Percentiles rank a stretch among this genome's conserved stretches.
Conservation (phyloP, 2,888 invertebrate genomes). For the Rhynchonema sp. region DNA sequence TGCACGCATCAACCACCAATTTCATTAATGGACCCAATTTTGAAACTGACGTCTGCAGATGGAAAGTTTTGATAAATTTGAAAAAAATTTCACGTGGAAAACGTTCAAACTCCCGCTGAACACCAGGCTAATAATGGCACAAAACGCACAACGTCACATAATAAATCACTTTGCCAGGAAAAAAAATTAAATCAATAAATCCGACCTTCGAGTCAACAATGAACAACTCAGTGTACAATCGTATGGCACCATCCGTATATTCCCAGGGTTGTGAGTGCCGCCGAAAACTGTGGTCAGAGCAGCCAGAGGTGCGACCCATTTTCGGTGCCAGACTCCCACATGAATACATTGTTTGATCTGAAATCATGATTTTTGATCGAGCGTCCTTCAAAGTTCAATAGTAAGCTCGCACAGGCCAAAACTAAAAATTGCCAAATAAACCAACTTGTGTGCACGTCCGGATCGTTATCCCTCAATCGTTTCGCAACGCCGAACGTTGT, state of each 20-base stretch:
- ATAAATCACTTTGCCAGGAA: too few relatives aligned
- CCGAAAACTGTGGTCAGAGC: slow-evolving; percentile 33
- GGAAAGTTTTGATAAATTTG: background rate
- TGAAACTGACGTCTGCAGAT: too few relatives aligned
- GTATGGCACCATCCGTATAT: slow-evolving; percentile 37
- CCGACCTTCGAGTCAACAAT: too few relatives aligned
- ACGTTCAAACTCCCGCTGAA: too few relatives aligned
- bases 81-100: background rate
- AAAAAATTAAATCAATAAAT: background rate
- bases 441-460: slow-evolving; percentile 30
- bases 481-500: slow-evolving; percentile 35
- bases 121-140: too few relatives aligned
- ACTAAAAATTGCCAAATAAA: background rate
- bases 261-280: slow-evolving; percentile 39
- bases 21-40: slow-evolving; percentile 27
- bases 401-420: background rate
- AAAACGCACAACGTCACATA: too few relatives aligned
- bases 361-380: background rate
- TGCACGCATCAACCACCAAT: slow-evolving; percentile 31
- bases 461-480: slow-evolving; percentile 33
- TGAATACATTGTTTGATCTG: slow-evolving; percentile 35
- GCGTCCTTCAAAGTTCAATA: too few relatives aligned
- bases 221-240: slow-evolving; percentile 32
- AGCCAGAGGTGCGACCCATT: slow-evolving; percentile 29
- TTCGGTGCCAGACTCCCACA: slow-evolving; percentile 39